Conservation (phyloP, 2,888 invertebrate genomes). For the Andrena bicolor region DNA sequence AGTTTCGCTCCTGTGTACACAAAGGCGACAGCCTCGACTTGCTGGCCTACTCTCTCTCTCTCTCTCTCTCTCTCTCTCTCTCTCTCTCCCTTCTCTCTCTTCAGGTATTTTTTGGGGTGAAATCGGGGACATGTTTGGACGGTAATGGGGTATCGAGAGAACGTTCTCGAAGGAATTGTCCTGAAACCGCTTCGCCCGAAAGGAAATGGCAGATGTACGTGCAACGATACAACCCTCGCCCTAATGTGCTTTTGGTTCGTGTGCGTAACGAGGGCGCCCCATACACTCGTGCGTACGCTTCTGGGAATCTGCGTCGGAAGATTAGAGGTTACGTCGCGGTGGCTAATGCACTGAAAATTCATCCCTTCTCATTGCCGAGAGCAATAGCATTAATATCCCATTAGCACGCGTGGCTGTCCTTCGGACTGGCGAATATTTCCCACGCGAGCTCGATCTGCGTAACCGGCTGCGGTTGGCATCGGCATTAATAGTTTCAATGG, state of each 20-base stretch:
- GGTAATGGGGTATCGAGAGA: background rate
- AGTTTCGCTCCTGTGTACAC: conserved; percentile 25
- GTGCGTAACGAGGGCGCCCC: background rate
- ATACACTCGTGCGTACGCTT: background rate
- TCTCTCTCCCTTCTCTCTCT: background rate
- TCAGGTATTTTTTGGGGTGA: background rate
- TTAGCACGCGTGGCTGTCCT: conserved; percentile 10
- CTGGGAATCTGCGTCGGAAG: conserved; percentile 46
- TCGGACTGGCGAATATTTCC: background rate
- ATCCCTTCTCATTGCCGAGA: conserved; percentile 9
- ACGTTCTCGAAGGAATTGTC: conserved; percentile 2
- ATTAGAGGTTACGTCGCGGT: conserved; percentile 45
- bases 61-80: no score
- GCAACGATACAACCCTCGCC: background rate
- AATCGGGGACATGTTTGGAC: background rate
- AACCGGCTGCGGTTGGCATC: background rate
- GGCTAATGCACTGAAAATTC: conserved; percentile 42
- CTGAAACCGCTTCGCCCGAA: background rate
- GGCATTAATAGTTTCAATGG: background rate
- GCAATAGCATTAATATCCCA: conserved; percentile 38
- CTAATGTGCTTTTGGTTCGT: background rate
- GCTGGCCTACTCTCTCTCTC: background rate
- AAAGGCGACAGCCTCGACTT: background rate
- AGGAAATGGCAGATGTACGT: background rate
- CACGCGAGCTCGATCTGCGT: background rate